Base-by-base conservation (phyloP, 2,797 vertebrate species). In the Nasua narica region DNA sequence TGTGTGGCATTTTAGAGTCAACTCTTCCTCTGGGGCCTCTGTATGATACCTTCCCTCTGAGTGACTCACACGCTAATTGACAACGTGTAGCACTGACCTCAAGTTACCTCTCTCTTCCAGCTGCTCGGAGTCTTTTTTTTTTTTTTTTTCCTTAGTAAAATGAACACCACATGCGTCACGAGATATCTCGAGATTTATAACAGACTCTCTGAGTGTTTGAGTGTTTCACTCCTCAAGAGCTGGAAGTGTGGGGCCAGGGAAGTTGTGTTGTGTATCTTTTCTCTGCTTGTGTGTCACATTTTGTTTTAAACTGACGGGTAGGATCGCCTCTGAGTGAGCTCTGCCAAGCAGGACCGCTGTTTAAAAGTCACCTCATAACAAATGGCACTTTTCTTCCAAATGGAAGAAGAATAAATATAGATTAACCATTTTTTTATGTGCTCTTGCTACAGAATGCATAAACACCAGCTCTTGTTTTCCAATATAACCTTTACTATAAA, bases 171-270 rank as follows among this genome's bases (percentile, higher is more conserved):
- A 23, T n/a, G 35, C 97, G 83, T 86, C 74, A 67, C 25, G 50
- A 96, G 81, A 91, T 89, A 52, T 95, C 35, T 58, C 96, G 95
- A 98, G 94, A 87, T 67, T 96, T 94, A 94, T 46, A 84, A 32
- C 87, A 78, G 77, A 83, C 29, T 94, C 25, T n/a, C n/a, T n/a
- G n/a, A n/a, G n/a, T n/a, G 90, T 7, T 21, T 21, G 87, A 87
- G 81, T 62, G 27, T 67, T 82, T 58, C 40, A 78, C 93, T 84
- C 74, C 77, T 94, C 46, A 92, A 48, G n/a, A 67, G 56, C 78
- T 87, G 50, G 60, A 96, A 94, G 67, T 54, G 1, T 58, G 37
- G 35, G 23, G 78, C 48, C 58, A 84, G 79, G 69, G 90, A 97
- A 91, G 81, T 56, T 27, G 25, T 29, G 0, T 83, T 29, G 29